These are phyloP conservation scores for Drosophila aff. DNA, from an alignment of 1,140 invertebrate species.

Conservation along the genomic window DNA sequence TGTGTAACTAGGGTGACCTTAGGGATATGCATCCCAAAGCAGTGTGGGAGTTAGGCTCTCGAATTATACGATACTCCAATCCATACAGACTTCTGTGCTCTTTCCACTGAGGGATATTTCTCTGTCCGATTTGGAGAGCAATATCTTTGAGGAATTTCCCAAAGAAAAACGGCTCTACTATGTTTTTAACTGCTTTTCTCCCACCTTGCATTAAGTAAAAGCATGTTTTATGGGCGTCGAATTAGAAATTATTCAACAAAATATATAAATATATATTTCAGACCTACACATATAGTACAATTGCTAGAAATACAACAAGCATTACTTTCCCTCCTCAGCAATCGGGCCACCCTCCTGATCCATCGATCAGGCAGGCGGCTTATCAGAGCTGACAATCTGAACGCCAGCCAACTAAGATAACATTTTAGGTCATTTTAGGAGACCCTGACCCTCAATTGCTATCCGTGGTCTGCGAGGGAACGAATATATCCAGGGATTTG, in stretches of 20 bases:
- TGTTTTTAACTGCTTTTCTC: too few species aligned
- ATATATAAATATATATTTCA: slow-evolving; percentile 16
- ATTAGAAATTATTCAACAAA: slow-evolving; percentile 32
- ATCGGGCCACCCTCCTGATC: background rate
- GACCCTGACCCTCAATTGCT: slow-evolving; percentile 44
- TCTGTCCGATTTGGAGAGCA: background rate
- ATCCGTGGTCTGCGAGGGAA: slow-evolving; percentile 72
- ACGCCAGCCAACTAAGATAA: slow-evolving; percentile 42
- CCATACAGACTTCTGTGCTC: background rate
- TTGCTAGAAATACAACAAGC: slow-evolving; percentile 17
- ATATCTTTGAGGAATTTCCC: background rate
- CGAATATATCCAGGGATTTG: slow-evolving; percentile 83
- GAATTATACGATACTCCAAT: background rate
- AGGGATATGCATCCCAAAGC: background rate
- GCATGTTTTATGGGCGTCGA: background rate
- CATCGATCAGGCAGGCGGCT: slow-evolving; percentile 35
- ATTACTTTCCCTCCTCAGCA: slow-evolving; percentile 13
- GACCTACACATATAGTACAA: slow-evolving; percentile 23
- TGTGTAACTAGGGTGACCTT: background rate
- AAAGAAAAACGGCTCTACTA: background rate
- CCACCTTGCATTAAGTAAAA: background rate
- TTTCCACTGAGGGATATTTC: too few species aligned
- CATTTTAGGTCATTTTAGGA: slow-evolving; percentile 13
- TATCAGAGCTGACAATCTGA: slow-evolving; percentile 29
- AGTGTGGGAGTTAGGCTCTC: background rate